These are phyloP conservation scores for Danio choprae DNA, from an alignment of 2,797 vertebrate species.

Conservation along the genomic window DNA sequence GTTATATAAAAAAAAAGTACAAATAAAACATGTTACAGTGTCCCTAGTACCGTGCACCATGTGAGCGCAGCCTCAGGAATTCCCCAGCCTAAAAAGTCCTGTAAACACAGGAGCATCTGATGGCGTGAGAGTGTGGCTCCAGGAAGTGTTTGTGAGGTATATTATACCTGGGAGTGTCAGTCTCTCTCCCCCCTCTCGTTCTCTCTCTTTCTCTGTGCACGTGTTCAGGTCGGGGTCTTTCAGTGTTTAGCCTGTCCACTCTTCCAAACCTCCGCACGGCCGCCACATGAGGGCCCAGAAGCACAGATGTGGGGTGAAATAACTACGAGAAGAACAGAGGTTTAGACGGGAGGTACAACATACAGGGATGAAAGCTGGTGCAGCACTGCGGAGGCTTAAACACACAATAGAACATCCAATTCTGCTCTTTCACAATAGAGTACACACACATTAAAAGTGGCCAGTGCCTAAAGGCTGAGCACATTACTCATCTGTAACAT, in stretches of 20 bases:
- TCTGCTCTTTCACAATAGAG: constrained; percentile 23
- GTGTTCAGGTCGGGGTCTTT: constrained; percentile 72
- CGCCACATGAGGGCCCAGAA: constrained; percentile 80
- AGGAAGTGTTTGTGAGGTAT: constrained; percentile 5
- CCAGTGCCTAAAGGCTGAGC: constrained; percentile 22
- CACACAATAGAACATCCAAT: constrained; percentile 31
- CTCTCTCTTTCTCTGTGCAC: constrained; percentile 13
- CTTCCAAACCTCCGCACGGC: constrained; percentile 74
- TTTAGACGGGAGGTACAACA: constrained; percentile 5
- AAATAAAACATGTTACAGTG: background rate
- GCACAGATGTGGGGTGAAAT: constrained; percentile 40
- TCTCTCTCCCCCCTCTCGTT: constrained; percentile 54
- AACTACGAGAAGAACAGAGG: constrained; percentile 28
- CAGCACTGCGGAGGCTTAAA: constrained; percentile 18
- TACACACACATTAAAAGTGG: background rate
- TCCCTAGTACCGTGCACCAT: background rate
- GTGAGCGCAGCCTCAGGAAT: background rate
- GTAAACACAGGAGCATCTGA: constrained; percentile 5
- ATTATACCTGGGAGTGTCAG: constrained; percentile 53
- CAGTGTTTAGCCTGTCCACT: constrained; percentile 71
- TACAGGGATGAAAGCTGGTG: constrained; percentile 19
- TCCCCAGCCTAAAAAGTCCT: constrained; percentile 7
- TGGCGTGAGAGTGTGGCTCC: background rate
- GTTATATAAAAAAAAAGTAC: background rate
- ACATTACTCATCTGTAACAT: constrained; percentile 34